phyloP scores from a whole-genome alignment of 2,113 vertebrate species.

The Oreocharis arfaki region DNA sequence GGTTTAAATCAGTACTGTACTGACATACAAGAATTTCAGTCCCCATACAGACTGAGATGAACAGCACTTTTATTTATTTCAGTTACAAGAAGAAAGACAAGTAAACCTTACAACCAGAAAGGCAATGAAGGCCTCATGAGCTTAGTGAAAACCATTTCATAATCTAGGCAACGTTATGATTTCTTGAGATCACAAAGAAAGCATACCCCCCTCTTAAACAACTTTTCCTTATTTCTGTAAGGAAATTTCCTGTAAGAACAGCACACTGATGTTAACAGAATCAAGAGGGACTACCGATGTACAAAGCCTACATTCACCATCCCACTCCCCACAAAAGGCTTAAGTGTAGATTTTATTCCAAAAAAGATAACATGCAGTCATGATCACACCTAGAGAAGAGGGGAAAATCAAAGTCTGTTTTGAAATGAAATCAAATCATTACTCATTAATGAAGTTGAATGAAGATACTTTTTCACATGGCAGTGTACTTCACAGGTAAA shows the following conservation, averaged over 20 bases:
- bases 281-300: constrained; percentile 40
- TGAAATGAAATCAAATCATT: neutral
- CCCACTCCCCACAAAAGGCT: neutral
- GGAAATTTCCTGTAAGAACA: constrained; percentile 12
- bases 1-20: constrained; percentile 31
- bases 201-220: neutral
- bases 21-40: constrained; percentile 74
- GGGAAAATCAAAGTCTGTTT: neutral
- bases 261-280: constrained; percentile 44
- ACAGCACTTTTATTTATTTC: constrained; percentile 79
- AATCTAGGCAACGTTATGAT: constrained; percentile 33
- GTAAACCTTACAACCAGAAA: constrained; percentile 68
- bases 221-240: constrained; percentile 24
- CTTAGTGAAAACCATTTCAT: constrained; percentile 45
- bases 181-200: constrained; percentile 54
- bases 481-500: neutral
- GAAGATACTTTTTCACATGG: neutral
- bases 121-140: constrained; percentile 60
- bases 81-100: constrained; percentile 63
- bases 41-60: constrained; percentile 77
- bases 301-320: constrained; percentile 29
- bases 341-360: constrained; percentile 36
- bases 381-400: constrained; percentile 1
- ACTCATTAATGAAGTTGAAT: neutral
- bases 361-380: neutral